phyloP scores from a whole-genome alignment of 2,888 invertebrate species.

The Pyrgus malvae region DNA sequence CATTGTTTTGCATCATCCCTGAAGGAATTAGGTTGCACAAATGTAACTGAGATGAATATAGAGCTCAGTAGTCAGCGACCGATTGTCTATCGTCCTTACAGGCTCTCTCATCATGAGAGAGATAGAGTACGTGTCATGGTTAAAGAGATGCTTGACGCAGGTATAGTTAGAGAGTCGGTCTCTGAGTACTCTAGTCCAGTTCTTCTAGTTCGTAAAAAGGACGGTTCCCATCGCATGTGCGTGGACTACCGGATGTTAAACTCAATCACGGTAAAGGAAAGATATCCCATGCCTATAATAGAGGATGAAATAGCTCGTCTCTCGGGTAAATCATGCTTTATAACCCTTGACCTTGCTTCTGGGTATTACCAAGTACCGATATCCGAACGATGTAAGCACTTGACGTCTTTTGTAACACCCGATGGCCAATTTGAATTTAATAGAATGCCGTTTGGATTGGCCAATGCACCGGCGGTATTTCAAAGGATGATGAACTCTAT shows the following conservation, averaged over 20 bases:
- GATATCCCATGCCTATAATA: conserved; percentile 33
- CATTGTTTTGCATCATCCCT: conserved; percentile 31
- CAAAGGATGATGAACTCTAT: conserved; percentile 37
- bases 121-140: conserved; percentile 30
- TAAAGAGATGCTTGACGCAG: conserved; percentile 28
- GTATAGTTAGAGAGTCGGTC: conserved; percentile 28
- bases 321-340: conserved; percentile 30
- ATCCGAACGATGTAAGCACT: conserved; percentile 10
- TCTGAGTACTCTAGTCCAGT: conserved; percentile 32
- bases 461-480: conserved; percentile 51
- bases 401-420: no score
- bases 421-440: no score
- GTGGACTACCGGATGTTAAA: conserved; percentile 31
- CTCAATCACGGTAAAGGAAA: conserved; percentile 31
- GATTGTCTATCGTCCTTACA: conserved; percentile 36
- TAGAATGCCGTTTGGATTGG: no score
- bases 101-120: conserved; percentile 32
- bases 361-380: conserved; percentile 32
- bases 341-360: conserved; percentile 29
- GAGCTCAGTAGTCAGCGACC: conserved; percentile 27
- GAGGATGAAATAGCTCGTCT: conserved; percentile 35
- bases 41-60: conserved; percentile 33
- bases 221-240: conserved; percentile 25
- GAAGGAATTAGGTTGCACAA: conserved; percentile 29
- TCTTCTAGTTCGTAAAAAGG: conserved; percentile 29